Base-by-base conservation (phyloP, 2,888 invertebrate species). In the Drosophila algonquin region DNA sequence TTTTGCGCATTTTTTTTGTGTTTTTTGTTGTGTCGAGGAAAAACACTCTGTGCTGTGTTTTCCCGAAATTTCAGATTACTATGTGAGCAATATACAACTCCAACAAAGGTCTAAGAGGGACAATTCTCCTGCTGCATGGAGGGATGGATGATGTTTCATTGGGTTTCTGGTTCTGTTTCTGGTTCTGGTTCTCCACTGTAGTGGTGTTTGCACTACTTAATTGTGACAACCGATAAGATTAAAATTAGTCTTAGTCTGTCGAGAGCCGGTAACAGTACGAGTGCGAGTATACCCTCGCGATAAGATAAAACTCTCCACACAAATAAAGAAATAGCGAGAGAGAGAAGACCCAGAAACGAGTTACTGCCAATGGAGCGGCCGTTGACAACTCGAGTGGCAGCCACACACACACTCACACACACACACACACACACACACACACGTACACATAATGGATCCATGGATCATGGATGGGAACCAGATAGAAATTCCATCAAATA, bases 171-270 rank as follows among this genome's bases (percentile, higher is more conserved):
- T 68, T 63, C 46, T 52, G 24, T 35, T 44, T 57, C 47, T 58
- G 24, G 60, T 60, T 58, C 62, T 44, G 51, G 45, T 61, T 63
- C 40, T 58, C 71, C 52, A 69, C 73, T 73, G 57, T 68, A 56
- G 72, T 77, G 59, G 55, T 83, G 84, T 87, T 83, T 87, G 87
- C 77, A 87, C 78, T 87, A 81, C 84, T 87, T 87, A 87, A 78
- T 84, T 81, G 76, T 76, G 83, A 67, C 74, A 80, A 40, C 14
- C 40, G 83, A 83, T 83, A 83, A 83, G 83, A 83, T 83, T 84
- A 87, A 78, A 79, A 79, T 83, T 71, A 76, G 87, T 80, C 81
- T 82, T 86, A 83, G 80, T 69, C 75, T 44, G 76, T 40, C 14
- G 40, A 14, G 53, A 74, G 70, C 71, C 51, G 63, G 71, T 16